These are phyloP conservation scores for Chloroceryle aenea DNA, from an alignment of 2,113 vertebrate genomes.

Conservation along the genomic window DNA sequence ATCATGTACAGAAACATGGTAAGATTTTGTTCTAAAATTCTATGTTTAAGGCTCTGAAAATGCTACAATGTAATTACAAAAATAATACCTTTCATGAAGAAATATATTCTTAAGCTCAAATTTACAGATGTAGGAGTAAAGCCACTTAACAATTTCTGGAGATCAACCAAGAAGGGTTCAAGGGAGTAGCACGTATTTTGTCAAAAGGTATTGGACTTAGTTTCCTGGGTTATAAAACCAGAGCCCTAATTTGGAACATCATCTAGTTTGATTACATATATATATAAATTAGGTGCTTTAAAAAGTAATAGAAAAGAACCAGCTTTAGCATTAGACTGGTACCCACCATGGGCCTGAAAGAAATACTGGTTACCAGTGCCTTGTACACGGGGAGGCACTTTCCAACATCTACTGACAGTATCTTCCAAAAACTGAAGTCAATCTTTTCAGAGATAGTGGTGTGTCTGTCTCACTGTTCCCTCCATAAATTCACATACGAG, in stretches of 20 bases:
- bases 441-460: background rate
- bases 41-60: background rate
- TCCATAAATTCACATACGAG: background rate
- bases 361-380: background rate
- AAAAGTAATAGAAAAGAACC: background rate
- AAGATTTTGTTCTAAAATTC: background rate
- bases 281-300: background rate
- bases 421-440: background rate
- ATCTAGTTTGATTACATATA: background rate
- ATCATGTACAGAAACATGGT: background rate
- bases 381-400: background rate
- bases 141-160: accelerated
- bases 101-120: background rate
- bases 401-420: background rate
- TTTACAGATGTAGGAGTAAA: background rate
- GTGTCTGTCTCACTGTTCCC: background rate
- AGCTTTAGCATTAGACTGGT: background rate
- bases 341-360: background rate
- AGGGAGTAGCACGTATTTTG: background rate
- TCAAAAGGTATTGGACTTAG: background rate
- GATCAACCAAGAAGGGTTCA: background rate
- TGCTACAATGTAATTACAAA: background rate
- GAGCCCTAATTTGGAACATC: background rate
- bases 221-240: background rate
- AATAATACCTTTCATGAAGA: background rate